Conservation (phyloP, 2,113 vertebrate species). For the Microtus richardsoni region DNA sequence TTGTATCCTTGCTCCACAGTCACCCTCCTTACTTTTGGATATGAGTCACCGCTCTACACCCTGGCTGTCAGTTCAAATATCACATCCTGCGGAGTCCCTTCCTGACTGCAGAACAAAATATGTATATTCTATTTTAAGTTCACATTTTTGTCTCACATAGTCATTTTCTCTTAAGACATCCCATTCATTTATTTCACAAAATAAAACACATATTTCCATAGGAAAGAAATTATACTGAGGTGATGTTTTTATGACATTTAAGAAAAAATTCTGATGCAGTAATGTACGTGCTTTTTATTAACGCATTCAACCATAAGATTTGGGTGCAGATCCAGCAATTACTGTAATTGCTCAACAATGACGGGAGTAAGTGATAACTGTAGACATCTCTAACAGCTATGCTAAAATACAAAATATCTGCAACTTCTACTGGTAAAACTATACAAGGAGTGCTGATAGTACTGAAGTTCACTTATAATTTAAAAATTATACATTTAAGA, state of each 20-base stretch:
- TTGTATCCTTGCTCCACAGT: neutral
- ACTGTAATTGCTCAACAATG: neutral
- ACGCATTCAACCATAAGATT: neutral
- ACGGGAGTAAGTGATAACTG: neutral
- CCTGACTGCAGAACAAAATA: neutral
- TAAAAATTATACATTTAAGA: conserved; percentile 1
- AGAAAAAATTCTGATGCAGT: neutral
- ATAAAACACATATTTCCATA: neutral
- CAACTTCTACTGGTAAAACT: neutral
- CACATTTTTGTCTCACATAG: neutral
- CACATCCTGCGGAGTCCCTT: neutral
- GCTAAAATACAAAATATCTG: neutral
- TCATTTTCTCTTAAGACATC: neutral
- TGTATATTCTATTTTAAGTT: neutral
- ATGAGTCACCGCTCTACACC: neutral
- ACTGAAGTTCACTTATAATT: neutral
- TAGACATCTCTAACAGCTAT: neutral
- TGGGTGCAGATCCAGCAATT: neutral
- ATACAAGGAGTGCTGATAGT: neutral
- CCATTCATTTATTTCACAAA: conserved; percentile 1
- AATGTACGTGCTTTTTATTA: neutral
- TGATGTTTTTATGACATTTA: conserved; percentile 8
- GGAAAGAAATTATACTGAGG: conserved; percentile 11
- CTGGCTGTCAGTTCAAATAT: conserved; percentile 7
- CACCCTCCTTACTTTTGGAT: neutral